Evolutionary conservation across 1,140 invertebrate genomes (phyloP).

Genomic region (Oppia nitens): DNA sequence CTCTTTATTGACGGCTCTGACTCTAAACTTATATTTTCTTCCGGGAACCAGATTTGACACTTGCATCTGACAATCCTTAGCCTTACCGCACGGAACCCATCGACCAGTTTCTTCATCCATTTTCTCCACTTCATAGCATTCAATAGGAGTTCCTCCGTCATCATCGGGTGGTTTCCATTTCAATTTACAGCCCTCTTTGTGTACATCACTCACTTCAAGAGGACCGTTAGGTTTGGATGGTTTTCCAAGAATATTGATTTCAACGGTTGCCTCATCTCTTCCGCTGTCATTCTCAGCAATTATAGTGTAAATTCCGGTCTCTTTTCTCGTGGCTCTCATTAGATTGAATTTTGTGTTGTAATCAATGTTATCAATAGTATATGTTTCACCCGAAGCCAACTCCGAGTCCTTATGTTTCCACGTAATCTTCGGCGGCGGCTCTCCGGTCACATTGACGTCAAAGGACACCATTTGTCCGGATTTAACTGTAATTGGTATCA

Average conservation of each 20-base stretch:
- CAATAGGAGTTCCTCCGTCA: slow-evolving; percentile 76
- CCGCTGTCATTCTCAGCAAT: slow-evolving; percentile 75
- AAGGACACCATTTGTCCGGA: slow-evolving; percentile 62
- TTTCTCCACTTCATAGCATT: slow-evolving; percentile 95
- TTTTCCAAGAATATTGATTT: slow-evolving; percentile 46
- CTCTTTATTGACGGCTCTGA: slow-evolving; percentile 95
- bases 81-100: slow-evolving; percentile 74
- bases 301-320: slow-evolving; percentile 78
- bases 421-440: slow-evolving; percentile 72
- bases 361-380: slow-evolving; percentile 68
- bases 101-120: slow-evolving; percentile 76
- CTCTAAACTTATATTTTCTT: slow-evolving; percentile 96
- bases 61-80: slow-evolving; percentile 57
- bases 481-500: slow-evolving; percentile 44
- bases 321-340: slow-evolving; percentile 68
- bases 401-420: slow-evolving; percentile 45
- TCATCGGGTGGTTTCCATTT: slow-evolving; percentile 85
- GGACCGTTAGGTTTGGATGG: slow-evolving; percentile 18
- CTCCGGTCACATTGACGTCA: slow-evolving; percentile 81
- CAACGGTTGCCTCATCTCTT: slow-evolving; percentile 75
- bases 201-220: slow-evolving; percentile 63
- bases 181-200: slow-evolving; percentile 81
- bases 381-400: slow-evolving; percentile 43
- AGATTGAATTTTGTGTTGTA: slow-evolving; percentile 95
- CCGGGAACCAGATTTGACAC: slow-evolving; percentile 73